Evolutionary conservation across 2,797 vertebrate species (phyloP), one percentile per base, ranked within the genome.

Genomic region (Coracias cyanogaster): DNA sequence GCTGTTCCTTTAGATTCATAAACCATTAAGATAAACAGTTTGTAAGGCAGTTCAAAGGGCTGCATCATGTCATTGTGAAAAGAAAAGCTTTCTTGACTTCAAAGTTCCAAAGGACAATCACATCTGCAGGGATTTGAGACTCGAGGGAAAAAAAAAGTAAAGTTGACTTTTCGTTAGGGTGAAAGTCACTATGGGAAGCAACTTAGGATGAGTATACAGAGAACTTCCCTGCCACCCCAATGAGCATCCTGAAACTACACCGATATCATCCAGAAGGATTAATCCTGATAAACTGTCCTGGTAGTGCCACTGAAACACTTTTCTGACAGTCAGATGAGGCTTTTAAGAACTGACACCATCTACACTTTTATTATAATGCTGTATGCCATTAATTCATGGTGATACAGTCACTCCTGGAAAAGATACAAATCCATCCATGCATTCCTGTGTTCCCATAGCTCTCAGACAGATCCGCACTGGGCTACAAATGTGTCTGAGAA

Each of bases 111-210:
- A 71, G 16, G 6, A 46, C 15, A 69, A 82, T 41, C 26, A 6
- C 12, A 35, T 28, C 49, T 86, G 33, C 5, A 65, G 77, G 82
- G 41, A 41, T 49, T 4, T 24, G 11, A 89, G 48, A 51, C 16
- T 29, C 0, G 0, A 20, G 14, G 25, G 1, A 0, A 7, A 5
- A 6, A 6, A 37, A 66, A 76, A 28, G 2, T 6, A 16, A 86
- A 71, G 10, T 0, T 74, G 22, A 51, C 22, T 86, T 74, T 45
- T 86, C 28, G 52, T 71, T 37, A 71, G 15, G 26, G n/a, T 46
- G 33, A n/a, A 67, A 72, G 57, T 20, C 79, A 20, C 28, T 46
- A 6, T 6, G 4, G 43, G 52, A 80, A 81, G 25, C 29, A 72
- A 46, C 6, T 64, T 13, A 58, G 37, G n/a, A 71, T 35, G 29